Evolutionary conservation across 2,113 vertebrate genomes (phyloP).

Genomic region (Brienomyrus brachyistius): DNA sequence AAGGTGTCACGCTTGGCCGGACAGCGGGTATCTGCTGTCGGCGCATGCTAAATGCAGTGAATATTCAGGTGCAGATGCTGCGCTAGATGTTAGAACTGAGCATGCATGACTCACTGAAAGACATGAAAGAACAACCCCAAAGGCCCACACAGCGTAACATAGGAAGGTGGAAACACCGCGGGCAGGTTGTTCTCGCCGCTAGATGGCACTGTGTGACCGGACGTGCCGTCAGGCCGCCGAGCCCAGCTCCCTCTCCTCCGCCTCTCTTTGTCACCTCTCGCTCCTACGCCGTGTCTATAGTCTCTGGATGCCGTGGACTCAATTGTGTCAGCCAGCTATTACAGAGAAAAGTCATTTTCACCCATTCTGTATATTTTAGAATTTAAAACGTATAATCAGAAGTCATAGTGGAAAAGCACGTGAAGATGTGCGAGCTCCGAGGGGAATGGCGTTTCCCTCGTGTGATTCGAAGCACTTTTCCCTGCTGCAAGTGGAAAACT

Average conservation of each 20-base stretch:
- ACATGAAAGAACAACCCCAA: neutral
- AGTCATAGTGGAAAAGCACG: neutral
- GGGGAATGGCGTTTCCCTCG: neutral
- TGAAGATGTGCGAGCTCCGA: neutral
- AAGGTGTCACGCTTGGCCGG: neutral
- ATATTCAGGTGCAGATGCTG: neutral
- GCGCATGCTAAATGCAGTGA: neutral
- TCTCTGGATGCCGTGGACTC: neutral
- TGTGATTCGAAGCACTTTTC: neutral
- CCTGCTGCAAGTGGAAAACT: neutral
- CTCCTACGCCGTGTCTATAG: neutral
- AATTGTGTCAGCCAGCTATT: neutral
- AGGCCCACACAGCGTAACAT: neutral
- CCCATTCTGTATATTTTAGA: neutral
- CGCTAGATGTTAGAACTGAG: neutral
- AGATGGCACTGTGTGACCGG: constrained; percentile 22
- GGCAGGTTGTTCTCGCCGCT: neutral
- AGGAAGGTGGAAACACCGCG: neutral
- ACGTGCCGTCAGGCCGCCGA: neutral
- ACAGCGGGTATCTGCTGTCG: neutral
- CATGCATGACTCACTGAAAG: neutral
- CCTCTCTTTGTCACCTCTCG: neutral
- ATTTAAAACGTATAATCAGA: constrained; percentile 1
- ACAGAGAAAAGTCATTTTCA: neutral
- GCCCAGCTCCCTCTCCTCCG: neutral